These are phyloP conservation scores for Lepidonotus clava DNA, from an alignment of 2,888 invertebrate genomes.

Conservation along the genomic window DNA sequence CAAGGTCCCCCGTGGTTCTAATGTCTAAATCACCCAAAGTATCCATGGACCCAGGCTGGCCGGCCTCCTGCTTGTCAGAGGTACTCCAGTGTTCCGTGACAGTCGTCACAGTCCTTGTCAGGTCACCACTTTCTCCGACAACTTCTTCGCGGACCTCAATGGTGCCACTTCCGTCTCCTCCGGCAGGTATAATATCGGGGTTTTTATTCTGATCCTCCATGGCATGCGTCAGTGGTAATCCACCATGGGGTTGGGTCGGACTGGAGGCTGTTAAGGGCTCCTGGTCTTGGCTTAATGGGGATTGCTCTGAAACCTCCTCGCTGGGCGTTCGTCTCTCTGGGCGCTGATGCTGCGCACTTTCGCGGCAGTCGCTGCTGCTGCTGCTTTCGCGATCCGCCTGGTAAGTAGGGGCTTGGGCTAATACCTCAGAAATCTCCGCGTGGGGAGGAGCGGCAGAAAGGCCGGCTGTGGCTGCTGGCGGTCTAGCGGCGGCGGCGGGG, in stretches of 20 bases:
- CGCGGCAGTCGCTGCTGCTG: neutral
- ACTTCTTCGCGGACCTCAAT: neutral
- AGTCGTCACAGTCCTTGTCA: neutral
- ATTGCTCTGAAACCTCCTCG: neutral
- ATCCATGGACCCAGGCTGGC: neutral
- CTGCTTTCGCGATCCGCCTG: neutral
- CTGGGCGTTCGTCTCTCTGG: neutral
- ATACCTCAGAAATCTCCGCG: neutral
- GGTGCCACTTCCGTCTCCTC: neutral
- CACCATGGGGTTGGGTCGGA: neutral
- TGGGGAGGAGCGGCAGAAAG: neutral
- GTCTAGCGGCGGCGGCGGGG: neutral
- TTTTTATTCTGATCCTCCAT: constrained; percentile 3
- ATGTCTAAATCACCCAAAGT: neutral
- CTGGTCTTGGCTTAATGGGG: neutral
- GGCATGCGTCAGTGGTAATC: constrained; percentile 7
- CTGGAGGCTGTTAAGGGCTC: neutral
- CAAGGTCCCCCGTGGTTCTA: neutral
- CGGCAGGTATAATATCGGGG: neutral
- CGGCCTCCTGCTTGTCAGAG: neutral
- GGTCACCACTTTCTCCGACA: neutral
- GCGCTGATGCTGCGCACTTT: neutral
- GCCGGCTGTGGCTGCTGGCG: neutral
- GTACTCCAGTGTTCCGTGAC: constrained; percentile 29
- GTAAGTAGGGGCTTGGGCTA: neutral